phyloP scores from a whole-genome alignment of 2,797 vertebrate species.

The Spondyliosoma cantharus region DNA sequence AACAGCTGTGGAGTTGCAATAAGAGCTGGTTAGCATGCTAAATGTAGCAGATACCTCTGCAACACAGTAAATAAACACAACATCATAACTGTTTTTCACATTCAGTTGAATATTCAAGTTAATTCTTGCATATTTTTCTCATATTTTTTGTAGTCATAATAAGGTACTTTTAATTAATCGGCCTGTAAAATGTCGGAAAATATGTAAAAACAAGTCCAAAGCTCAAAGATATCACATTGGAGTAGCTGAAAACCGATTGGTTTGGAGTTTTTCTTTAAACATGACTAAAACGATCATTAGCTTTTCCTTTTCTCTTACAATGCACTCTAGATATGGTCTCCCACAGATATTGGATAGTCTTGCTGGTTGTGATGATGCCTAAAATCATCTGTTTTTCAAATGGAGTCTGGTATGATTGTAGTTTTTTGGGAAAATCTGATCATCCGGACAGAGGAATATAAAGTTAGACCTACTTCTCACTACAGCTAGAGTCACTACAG shows the following conservation, averaged over 20 bases:
- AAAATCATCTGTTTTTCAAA: constrained; percentile 24
- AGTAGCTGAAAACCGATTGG: neutral
- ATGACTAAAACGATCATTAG: neutral
- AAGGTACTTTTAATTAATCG: too few species aligned
- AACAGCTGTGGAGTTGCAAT: neutral
- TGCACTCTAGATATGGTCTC: constrained; percentile 13
- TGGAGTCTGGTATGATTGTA: constrained; percentile 8
- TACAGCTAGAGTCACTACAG: constrained; percentile 66
- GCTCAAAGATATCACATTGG: neutral
- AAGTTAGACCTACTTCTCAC: constrained; percentile 38
- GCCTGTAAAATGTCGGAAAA: neutral
- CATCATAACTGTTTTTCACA: too few species aligned
- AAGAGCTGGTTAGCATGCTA: neutral
- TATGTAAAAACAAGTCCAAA: too few species aligned
- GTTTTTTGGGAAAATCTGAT: neutral
- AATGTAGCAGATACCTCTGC: too few species aligned
- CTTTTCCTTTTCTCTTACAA: constrained; percentile 28
- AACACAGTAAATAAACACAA: too few species aligned
- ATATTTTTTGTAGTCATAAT: too few species aligned
- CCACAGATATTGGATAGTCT: neutral
- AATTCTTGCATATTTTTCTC: too few species aligned
- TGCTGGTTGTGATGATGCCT: neutral
- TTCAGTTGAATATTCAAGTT: too few species aligned
- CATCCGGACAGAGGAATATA: constrained; percentile 14
- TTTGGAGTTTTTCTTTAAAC: neutral